A percentile compares a stretch with the other conserved stretches of the same genome.
phyloP scores from a whole-genome alignment of 2,113 vertebrate species.

The Elachura formosa region DNA sequence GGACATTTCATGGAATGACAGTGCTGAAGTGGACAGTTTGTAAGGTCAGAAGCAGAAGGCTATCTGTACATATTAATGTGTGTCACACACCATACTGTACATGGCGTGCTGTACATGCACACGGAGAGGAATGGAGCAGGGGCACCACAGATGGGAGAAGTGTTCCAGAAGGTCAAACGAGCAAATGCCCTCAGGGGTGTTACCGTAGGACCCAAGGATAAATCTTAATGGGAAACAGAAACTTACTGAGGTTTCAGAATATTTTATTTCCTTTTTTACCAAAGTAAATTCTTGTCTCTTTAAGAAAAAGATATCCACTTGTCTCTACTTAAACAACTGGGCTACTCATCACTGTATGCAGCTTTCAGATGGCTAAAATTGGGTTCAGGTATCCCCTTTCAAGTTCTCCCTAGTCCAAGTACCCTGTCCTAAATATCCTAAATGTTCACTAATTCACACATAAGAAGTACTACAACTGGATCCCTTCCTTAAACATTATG shows the following conservation, averaged over 20 bases:
- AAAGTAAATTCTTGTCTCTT: neutral
- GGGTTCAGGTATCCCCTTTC: neutral
- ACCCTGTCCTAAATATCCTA: neutral
- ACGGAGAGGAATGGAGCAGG: neutral
- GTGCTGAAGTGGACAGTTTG: constrained; percentile 64
- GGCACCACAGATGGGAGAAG: neutral
- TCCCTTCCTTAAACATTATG: neutral
- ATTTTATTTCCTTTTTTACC: neutral
- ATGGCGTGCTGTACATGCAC: neutral
- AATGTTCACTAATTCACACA: neutral
- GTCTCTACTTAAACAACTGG: neutral
- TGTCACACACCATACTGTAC: neutral
- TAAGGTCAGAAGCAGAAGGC: constrained; percentile 59
- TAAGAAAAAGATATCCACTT: neutral
- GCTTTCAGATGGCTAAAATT: neutral
- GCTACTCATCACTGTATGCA: neutral
- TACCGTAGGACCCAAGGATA: neutral
- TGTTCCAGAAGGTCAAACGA: neutral
- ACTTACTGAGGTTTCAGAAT: neutral
- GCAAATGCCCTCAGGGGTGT: neutral
- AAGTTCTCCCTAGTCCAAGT: neutral
- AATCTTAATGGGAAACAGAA: neutral
- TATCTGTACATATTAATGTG: constrained; percentile 32
- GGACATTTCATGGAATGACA: constrained; percentile 53
- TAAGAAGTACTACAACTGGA: neutral